Evolutionary conservation across 2,113 vertebrate species (phyloP).

Genomic region (Cygnus buccinator): DNA sequence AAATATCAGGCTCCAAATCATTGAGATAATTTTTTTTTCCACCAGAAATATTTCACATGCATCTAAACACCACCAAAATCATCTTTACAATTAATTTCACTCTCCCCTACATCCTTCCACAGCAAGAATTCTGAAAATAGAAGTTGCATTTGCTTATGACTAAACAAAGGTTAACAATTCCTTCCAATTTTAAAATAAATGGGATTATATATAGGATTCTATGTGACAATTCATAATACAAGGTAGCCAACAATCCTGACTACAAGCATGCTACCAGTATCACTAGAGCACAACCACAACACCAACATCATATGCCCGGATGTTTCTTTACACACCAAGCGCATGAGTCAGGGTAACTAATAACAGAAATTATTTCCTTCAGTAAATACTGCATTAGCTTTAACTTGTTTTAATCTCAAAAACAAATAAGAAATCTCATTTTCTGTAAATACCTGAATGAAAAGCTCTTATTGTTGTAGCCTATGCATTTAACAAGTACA

Average conservation of each 20-base stretch:
- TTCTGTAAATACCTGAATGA: not conserved
- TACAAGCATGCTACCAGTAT: not conserved
- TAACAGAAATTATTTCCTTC: not conserved
- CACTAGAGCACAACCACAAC: not conserved
- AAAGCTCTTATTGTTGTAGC: not conserved
- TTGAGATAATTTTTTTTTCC: constrained; percentile 4
- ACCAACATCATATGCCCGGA: not conserved
- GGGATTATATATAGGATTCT: not conserved
- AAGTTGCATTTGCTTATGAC: not conserved
- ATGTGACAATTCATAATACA: not conserved
- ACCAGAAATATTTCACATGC: not conserved
- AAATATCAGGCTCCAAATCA: constrained; percentile 14
- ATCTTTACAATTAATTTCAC: constrained; percentile 1
- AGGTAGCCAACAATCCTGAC: not conserved
- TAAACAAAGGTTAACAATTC: constrained; percentile 29
- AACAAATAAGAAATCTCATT: constrained; percentile 13
- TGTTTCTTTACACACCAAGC: not conserved
- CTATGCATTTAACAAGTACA: rapidly evolving
- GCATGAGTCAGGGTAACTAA: not conserved
- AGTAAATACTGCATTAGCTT: not conserved
- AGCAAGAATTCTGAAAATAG: not conserved
- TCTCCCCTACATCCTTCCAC: not conserved
- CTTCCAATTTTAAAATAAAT: not conserved
- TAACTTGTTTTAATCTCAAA: not conserved
- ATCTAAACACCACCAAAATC: not conserved